Conservation (phyloP, 2,888 invertebrate genomes). For the Xylophagus ater region DNA sequence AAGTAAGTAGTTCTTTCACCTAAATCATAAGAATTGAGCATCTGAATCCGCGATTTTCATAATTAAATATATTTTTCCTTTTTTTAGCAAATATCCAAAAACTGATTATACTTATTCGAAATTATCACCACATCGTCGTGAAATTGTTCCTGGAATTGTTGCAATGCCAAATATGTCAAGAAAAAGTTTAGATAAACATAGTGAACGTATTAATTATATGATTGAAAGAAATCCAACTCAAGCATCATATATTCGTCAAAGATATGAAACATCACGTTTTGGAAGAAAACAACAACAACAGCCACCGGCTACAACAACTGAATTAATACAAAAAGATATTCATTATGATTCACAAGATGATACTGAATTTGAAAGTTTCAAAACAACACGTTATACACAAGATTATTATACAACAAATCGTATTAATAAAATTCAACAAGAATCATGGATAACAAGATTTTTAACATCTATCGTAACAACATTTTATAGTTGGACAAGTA, state of each 20-base stretch:
- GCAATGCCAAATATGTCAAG: slow-evolving; percentile 87
- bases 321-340: slow-evolving; percentile 18
- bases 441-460: slow-evolving; percentile 28
- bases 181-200: slow-evolving; percentile 50
- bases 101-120: slow-evolving; percentile 85
- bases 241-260: slow-evolving; percentile 33
- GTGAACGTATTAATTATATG: slow-evolving; percentile 42
- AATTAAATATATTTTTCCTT: slow-evolving; percentile 11
- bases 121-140: slow-evolving; percentile 68
- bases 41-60: background rate
- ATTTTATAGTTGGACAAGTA: background rate
- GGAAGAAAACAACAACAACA: slow-evolving; percentile 14
- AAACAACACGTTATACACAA: background rate
- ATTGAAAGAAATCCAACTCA: slow-evolving; percentile 30
- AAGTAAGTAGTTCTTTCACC: slow-evolving; percentile 50
- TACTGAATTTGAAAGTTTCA: slow-evolving; percentile 22
- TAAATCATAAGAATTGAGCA: background rate
- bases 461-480: slow-evolving; percentile 25
- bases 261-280: slow-evolving; percentile 25
- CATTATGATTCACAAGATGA: slow-evolving; percentile 36
- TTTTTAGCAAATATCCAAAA: slow-evolving; percentile 71
- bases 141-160: slow-evolving; percentile 65
- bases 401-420: background rate
- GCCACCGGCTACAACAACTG: too few relatives aligned
- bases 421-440: slow-evolving; percentile 11